Percentiles rank a stretch among this genome's conserved stretches.
phyloP scores from a whole-genome alignment of 2,113 vertebrate genomes.

The Leptobrachium ailaonicum region DNA sequence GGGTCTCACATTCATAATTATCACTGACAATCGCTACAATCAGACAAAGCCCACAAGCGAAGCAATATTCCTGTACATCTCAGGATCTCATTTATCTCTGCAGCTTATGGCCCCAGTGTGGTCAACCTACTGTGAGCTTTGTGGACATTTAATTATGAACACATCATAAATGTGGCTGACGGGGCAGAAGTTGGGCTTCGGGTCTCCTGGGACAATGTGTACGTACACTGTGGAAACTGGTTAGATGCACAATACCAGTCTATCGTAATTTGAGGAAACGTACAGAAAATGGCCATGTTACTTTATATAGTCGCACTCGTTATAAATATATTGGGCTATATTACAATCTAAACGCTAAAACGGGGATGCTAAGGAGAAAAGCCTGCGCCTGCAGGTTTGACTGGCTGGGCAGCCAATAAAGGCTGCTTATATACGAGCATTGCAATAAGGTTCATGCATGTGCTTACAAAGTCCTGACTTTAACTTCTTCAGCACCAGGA shows the following conservation, averaged over 20 bases:
- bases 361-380: too few species aligned
- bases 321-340: too few species aligned
- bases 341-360: too few species aligned
- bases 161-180: slow-evolving; percentile 82
- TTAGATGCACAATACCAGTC: slow-evolving; percentile 58
- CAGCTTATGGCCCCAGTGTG: slow-evolving; percentile 81
- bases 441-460: too few species aligned
- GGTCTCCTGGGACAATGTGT: slow-evolving; percentile 66
- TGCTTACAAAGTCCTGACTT: too few species aligned
- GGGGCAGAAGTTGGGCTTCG: slow-evolving; percentile 70
- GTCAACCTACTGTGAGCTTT: slow-evolving; percentile 72
- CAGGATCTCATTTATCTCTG: slow-evolving; percentile 85
- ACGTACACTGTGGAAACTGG: slow-evolving; percentile 59
- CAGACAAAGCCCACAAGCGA: slow-evolving; percentile 82
- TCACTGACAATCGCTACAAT: slow-evolving; percentile 85
- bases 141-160: slow-evolving; percentile 81
- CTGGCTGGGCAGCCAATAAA: too few species aligned
- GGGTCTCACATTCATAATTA: slow-evolving; percentile 88
- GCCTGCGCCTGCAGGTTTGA: too few species aligned
- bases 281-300: too few species aligned
- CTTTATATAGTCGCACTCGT: too few species aligned
- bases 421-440: too few species aligned
- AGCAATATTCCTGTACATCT: slow-evolving; percentile 80
- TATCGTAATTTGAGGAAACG: background rate
- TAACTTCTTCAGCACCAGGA: too few species aligned